Conservation (phyloP, 2,113 vertebrate species). For the Eolophus roseicapilla region DNA sequence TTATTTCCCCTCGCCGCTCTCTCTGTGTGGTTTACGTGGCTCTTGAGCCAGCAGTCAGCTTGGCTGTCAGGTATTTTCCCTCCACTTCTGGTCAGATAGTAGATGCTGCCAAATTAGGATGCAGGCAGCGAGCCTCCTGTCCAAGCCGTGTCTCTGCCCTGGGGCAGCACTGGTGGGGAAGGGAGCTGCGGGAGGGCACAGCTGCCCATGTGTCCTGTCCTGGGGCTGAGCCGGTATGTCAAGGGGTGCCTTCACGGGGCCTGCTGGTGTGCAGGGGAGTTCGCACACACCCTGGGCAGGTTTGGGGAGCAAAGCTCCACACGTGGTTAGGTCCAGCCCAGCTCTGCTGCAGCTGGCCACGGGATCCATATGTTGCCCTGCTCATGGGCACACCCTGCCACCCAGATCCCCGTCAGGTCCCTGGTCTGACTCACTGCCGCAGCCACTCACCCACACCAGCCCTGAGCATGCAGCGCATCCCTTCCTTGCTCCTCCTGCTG, state of each 20-base stretch:
- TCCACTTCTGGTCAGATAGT: not conserved
- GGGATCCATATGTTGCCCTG: not conserved
- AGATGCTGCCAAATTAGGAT: conserved; percentile 50
- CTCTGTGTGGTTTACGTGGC: not conserved
- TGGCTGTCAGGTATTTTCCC: not conserved
- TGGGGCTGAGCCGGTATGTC: fast-evolving
- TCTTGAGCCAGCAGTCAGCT: not conserved
- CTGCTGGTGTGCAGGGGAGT: not conserved
- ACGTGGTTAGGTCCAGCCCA: fast-evolving
- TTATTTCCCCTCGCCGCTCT: not conserved
- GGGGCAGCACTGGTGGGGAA: fast-evolving
- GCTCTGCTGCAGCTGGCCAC: not conserved
- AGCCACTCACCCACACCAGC: not conserved
- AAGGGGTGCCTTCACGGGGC: not conserved
- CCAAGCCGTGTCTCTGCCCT: not conserved
- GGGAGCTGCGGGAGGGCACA: fast-evolving
- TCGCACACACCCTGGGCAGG: not conserved
- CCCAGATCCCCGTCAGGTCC: not conserved
- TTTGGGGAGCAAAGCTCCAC: not conserved
- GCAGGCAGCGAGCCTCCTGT: not conserved
- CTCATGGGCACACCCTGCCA: not conserved
- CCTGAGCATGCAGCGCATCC: not conserved
- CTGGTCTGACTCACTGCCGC: not conserved
- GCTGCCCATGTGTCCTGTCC: not conserved
- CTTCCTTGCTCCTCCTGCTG: fast-evolving